Percentiles rank a stretch among this genome's conserved stretches.
Conservation (phyloP, 2,113 vertebrate species). For the Saccopteryx leptura region DNA sequence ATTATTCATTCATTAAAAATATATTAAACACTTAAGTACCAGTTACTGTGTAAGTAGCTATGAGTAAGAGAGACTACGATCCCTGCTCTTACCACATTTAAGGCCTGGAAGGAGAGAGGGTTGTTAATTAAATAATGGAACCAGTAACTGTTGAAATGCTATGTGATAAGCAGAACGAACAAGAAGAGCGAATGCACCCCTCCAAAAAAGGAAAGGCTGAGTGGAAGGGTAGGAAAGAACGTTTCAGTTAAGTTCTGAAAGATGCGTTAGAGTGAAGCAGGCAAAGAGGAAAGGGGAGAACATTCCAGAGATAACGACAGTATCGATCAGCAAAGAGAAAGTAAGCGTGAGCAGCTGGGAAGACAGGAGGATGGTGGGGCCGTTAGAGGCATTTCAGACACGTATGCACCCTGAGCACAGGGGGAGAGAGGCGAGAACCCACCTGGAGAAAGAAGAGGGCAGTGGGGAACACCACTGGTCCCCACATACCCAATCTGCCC, state of each 20-base stretch:
- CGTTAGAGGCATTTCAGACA: background rate
- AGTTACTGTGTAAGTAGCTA: background rate
- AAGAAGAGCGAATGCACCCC: background rate
- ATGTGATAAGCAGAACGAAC: background rate
- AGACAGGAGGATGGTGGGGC: background rate
- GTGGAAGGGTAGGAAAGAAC: background rate
- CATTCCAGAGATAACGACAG: background rate
- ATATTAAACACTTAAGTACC: background rate
- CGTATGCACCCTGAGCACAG: background rate
- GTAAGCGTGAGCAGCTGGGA: background rate
- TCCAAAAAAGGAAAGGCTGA: background rate
- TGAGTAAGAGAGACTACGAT: background rate
- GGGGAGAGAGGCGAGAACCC: background rate
- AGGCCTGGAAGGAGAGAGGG: background rate
- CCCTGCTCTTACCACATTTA: background rate
- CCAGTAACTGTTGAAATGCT: background rate
- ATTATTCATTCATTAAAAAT: constrained; percentile 47
- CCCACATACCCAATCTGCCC: background rate
- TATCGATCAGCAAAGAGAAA: background rate
- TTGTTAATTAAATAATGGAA: background rate
- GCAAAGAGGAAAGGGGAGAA: background rate
- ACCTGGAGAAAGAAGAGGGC: background rate
- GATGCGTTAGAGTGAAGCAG: background rate
- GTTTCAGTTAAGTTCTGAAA: background rate
- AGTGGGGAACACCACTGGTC: background rate